These are phyloP conservation scores for Poecilia latipinna DNA, from an alignment of 2,113 vertebrate genomes.

Conservation along the genomic window DNA sequence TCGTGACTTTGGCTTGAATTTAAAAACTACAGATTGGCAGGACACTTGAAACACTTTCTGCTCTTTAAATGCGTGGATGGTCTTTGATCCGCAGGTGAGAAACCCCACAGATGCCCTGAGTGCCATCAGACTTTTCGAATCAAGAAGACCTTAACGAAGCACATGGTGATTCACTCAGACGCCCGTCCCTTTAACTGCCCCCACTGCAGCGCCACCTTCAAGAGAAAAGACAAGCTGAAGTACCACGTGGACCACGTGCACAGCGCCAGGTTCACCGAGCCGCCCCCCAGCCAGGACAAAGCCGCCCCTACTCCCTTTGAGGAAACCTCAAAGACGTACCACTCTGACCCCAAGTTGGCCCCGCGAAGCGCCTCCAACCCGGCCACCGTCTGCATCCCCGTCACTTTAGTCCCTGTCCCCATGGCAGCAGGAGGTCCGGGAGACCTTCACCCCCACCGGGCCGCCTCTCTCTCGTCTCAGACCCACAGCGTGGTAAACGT, in stretches of 20 bases:
- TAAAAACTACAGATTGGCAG: not conserved
- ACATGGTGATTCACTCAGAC: slow-evolving; percentile 98
- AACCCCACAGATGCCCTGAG: slow-evolving; percentile 94
- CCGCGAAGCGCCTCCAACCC: slow-evolving; percentile 77
- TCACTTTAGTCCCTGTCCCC: slow-evolving; percentile 87
- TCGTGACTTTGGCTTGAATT: not conserved
- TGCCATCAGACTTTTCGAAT: slow-evolving; percentile 96
- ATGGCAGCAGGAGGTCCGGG: slow-evolving; percentile 76
- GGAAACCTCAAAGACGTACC: slow-evolving; percentile 82
- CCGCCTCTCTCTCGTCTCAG: slow-evolving; percentile 67
- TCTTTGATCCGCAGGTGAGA: slow-evolving; percentile 85
- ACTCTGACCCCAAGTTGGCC: slow-evolving; percentile 78
- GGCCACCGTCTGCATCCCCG: slow-evolving; percentile 84
- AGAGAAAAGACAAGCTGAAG: slow-evolving; percentile 96
- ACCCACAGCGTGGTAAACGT: slow-evolving; percentile 77
- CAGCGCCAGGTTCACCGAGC: slow-evolving; percentile 81
- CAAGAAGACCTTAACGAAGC: slow-evolving; percentile 98
- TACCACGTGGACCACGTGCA: slow-evolving; percentile 98
- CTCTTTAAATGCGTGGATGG: not conserved
- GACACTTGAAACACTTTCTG: not conserved
- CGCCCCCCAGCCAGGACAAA: slow-evolving; percentile 79
- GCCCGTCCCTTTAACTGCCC: slow-evolving; percentile 95
- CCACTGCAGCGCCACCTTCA: slow-evolving; percentile 94
- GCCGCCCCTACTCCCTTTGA: slow-evolving; percentile 75
- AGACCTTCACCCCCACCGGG: slow-evolving; percentile 76